A percentile compares a stretch with the other conserved stretches of the same genome.
phyloP scores from a whole-genome alignment of 2,797 vertebrate genomes.

The Eulemur mongoz region DNA sequence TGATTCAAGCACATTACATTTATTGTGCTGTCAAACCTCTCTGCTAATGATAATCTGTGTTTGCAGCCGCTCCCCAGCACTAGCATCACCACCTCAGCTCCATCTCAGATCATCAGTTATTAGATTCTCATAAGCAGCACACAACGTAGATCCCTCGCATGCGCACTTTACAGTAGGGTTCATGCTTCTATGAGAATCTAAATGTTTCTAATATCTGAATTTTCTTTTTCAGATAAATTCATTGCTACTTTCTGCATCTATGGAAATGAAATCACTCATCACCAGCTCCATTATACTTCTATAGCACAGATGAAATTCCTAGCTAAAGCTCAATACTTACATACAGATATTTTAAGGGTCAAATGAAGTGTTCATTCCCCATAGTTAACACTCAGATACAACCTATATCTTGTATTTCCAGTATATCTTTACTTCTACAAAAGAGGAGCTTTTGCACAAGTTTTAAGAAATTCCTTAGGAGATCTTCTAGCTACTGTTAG shows the following conservation, averaged over 20 bases:
- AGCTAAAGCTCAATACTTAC: background rate
- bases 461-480: background rate
- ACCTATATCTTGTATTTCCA: background rate
- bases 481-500: background rate
- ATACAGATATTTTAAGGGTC: background rate
- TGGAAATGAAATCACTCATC: background rate
- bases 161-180: too few relatives aligned
- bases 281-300: background rate
- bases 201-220: slow-evolving; percentile 39
- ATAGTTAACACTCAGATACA: background rate
- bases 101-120: too few relatives aligned
- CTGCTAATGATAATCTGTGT: too few relatives aligned
- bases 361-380: background rate
- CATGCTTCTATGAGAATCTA: too few relatives aligned
- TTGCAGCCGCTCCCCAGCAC: too few relatives aligned
- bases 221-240: slow-evolving; percentile 42
- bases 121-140: too few relatives aligned
- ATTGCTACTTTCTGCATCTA: background rate
- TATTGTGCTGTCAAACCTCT: too few relatives aligned
- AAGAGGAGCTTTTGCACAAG: background rate
- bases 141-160: too few relatives aligned
- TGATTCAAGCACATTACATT: too few relatives aligned
- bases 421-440: slow-evolving; percentile 11
- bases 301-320: slow-evolving; percentile 8
- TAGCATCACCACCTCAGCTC: too few relatives aligned